These are phyloP conservation scores for Proctacanthus coquilletti DNA, from an alignment of 1,140 invertebrate species.

Conservation along the genomic window DNA sequence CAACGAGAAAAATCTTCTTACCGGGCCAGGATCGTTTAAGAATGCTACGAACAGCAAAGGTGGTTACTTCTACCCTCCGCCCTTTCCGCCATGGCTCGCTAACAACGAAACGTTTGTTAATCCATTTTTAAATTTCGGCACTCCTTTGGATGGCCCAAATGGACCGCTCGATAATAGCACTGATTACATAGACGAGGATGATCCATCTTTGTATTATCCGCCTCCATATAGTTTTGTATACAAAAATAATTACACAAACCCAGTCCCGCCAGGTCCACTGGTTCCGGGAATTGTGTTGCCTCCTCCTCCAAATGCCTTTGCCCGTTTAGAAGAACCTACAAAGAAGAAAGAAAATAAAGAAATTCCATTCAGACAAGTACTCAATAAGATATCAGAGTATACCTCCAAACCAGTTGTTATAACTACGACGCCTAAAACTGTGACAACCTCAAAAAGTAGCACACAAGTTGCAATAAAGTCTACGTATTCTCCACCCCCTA, in stretches of 20 bases:
- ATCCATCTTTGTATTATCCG: constrained; percentile 78
- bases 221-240: constrained; percentile 78
- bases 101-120: constrained; percentile 21
- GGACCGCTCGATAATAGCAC: constrained; percentile 29
- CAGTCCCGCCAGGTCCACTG: constrained; percentile 64
- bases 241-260: constrained; percentile 55
- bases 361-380: constrained; percentile 1
- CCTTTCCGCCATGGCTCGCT: constrained; percentile 21
- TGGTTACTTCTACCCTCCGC: constrained; percentile 19
- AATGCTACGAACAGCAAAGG: constrained; percentile 13
- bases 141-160: constrained; percentile 31
- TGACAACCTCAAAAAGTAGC: constrained; percentile 23
- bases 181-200: constrained; percentile 67
- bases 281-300: constrained; percentile 76
- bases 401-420: constrained; percentile 11
- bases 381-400: constrained; percentile 3
- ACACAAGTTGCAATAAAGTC: constrained; percentile 5
- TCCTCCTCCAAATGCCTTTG: constrained; percentile 72
- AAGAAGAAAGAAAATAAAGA: constrained; percentile 10
- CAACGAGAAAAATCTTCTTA: constrained; percentile 21
- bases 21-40: constrained; percentile 25
- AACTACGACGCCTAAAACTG: constrained; percentile 9
- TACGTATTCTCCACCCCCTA: constrained; percentile 3
- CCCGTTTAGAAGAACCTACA: constrained; percentile 13
- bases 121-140: constrained; percentile 28